phyloP scores from a whole-genome alignment of 2,113 vertebrate species.

The Callopanchax toddi region DNA sequence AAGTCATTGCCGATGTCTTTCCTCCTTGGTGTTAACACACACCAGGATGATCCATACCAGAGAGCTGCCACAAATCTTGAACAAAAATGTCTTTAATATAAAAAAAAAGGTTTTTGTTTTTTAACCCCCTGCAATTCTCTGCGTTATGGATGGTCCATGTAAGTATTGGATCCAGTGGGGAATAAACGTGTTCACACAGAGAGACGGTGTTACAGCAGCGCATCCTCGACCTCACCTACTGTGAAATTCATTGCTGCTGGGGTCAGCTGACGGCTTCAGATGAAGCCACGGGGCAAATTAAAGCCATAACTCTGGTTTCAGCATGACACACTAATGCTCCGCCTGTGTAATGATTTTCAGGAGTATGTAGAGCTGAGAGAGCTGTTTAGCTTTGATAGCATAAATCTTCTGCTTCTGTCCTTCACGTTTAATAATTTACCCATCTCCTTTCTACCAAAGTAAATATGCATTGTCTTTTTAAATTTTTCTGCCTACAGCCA shows the following conservation, averaged over 20 bases:
- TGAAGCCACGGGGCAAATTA: slow-evolving; percentile 40
- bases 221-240: slow-evolving; percentile 4
- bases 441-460: too few relatives aligned
- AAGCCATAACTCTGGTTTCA: slow-evolving; percentile 49
- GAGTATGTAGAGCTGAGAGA: slow-evolving; percentile 11
- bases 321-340: slow-evolving; percentile 4
- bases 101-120: too few relatives aligned
- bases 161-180: slow-evolving; percentile 9
- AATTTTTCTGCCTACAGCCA: slow-evolving; percentile 80
- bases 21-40: too few relatives aligned
- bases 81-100: too few relatives aligned
- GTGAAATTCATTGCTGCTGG: slow-evolving; percentile 8
- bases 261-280: slow-evolving; percentile 19
- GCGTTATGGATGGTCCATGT: slow-evolving; percentile 1
- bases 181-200: slow-evolving; percentile 15
- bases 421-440: background rate
- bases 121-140: background rate
- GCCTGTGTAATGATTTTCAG: slow-evolving; percentile 14
- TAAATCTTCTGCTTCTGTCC: background rate
- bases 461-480: too few relatives aligned
- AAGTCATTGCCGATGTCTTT: too few relatives aligned
- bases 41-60: too few relatives aligned
- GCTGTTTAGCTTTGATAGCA: background rate
- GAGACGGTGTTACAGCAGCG: slow-evolving; percentile 16
- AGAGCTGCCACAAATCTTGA: too few relatives aligned